Evolutionary conservation across 2,888 invertebrate species (phyloP).

Genomic region (Automeris io): DNA sequence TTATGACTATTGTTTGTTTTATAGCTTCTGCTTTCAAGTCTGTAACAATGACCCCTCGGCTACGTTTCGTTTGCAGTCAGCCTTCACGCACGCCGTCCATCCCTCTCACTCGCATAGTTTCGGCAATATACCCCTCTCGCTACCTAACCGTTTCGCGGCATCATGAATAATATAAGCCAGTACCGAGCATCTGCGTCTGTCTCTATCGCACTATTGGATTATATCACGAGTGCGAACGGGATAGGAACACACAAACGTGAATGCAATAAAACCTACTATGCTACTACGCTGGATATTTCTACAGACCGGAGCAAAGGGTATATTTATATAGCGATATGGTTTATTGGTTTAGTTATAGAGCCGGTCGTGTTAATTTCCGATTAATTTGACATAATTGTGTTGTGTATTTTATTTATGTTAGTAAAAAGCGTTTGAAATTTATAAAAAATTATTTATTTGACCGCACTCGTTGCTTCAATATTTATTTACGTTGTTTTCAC

Average conservation of each 20-base stretch:
- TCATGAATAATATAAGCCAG: constrained; percentile 65
- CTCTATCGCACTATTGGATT: constrained; percentile 33
- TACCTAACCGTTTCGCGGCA: constrained; percentile 27
- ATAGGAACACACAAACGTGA: constrained; percentile 34
- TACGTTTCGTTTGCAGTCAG: neutral
- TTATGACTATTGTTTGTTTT: constrained; percentile 11
- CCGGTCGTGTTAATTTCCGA: constrained; percentile 54
- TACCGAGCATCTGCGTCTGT: constrained; percentile 43
- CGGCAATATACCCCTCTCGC: constrained; percentile 34
- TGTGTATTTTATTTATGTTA: constrained; percentile 20
- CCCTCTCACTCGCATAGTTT: constrained; percentile 53
- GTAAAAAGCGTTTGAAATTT: constrained; percentile 2
- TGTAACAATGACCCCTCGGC: constrained; percentile 4
- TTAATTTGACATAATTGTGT: constrained; percentile 49
- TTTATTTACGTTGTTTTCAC: too few relatives aligned
- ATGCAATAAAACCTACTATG: constrained; percentile 55
- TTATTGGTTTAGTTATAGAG: constrained; percentile 48
- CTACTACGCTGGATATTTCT: constrained; percentile 50
- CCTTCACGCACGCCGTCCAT: neutral
- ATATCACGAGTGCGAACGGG: constrained; percentile 33
- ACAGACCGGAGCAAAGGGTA: constrained; percentile 32
- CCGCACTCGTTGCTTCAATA: too few relatives aligned
- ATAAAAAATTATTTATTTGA: too few relatives aligned
- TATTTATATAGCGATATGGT: constrained; percentile 38
- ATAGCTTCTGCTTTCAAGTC: constrained; percentile 17